Base-by-base conservation (phyloP, 2,113 vertebrate genomes). In the Gymnobelideus leadbeateri region DNA sequence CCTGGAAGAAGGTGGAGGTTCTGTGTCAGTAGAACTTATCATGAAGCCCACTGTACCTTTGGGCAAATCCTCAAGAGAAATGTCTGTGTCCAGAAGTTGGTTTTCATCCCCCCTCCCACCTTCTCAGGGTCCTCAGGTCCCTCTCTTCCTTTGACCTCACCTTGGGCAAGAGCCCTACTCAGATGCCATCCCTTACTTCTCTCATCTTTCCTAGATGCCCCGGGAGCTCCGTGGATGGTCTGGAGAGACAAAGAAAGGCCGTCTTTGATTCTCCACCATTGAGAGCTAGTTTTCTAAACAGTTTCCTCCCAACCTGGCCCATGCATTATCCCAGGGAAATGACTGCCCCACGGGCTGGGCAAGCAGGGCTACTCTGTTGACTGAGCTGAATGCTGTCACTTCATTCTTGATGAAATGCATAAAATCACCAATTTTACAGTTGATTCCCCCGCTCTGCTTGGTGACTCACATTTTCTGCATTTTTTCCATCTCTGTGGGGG, bases 381-480 rank as follows among this genome's bases (percentile, higher is more conserved):
- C 52, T 89, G 55, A 84, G 55, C 93, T 90, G 77, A 61, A 47
- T 16, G 89, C 16, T 50, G 12, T 51, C 14, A 94, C 91, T 89
- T 51, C 52, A 92, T 89, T 92, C 25, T 54, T 51, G 92, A 21
- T 31, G 91, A 91, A 11, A 92, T 91, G 24, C 31, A 53, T 51
- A 57, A 90, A 28, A 43, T 91, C 10, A 91, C 21, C 91, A 95
- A 51, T 84, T 94, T 89, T 54, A 77, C 19, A 90, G 24, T 46
- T 91, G 12, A 61, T 89, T 96, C 92, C 94, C 46, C 25, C 46
- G n/a, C 51, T 68, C 51, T 68, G 61, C 49, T 12, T 10, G 11
- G 21, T 92, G 93, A 92, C 23, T 16, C 91, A 11, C 26, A 28
- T 43, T 89, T 93, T 46, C 89, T 91, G 94, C 51, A 43, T 90